phyloP scores from a whole-genome alignment of 2,888 invertebrate genomes.

The Anthophora plumipes region DNA sequence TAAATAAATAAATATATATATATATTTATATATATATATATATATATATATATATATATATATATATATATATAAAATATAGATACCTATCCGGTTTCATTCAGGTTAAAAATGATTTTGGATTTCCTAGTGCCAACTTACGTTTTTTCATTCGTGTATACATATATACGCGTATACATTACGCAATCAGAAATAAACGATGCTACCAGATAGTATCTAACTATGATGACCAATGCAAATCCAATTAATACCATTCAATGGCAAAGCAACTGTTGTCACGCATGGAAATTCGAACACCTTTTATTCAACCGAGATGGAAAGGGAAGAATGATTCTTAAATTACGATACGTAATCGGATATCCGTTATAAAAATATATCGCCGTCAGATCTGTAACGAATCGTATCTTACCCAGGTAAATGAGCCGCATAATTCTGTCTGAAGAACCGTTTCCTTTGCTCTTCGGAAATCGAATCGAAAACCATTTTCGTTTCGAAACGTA shows the following conservation, averaged over 20 bases:
- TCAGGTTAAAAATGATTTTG: too few relatives aligned
- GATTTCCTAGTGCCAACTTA: too few relatives aligned
- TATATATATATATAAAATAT: too few relatives aligned
- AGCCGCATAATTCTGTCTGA: conserved; percentile 87
- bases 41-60: too few relatives aligned
- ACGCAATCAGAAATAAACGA: conserved; percentile 1
- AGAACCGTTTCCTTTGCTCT: conserved; percentile 87
- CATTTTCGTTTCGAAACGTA: conserved; percentile 74
- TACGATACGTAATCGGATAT: neutral
- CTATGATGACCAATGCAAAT: conserved; percentile 59
- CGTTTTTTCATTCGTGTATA: neutral
- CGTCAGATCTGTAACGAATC: neutral
- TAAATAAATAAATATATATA: too few relatives aligned
- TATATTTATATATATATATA: too few relatives aligned
- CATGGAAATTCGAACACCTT: neutral
- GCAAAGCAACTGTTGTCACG: neutral
- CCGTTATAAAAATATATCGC: neutral
- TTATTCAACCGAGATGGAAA: neutral
- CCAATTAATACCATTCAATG: conserved; percentile 49
- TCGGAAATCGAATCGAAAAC: conserved; percentile 88
- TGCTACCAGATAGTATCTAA: neutral
- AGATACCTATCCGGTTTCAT: too few relatives aligned
- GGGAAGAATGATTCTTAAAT: neutral
- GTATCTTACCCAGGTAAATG: conserved; percentile 88
- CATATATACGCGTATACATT: neutral